phyloP scores from a whole-genome alignment of 2,888 invertebrate genomes.

The Epinotia bilunana region DNA sequence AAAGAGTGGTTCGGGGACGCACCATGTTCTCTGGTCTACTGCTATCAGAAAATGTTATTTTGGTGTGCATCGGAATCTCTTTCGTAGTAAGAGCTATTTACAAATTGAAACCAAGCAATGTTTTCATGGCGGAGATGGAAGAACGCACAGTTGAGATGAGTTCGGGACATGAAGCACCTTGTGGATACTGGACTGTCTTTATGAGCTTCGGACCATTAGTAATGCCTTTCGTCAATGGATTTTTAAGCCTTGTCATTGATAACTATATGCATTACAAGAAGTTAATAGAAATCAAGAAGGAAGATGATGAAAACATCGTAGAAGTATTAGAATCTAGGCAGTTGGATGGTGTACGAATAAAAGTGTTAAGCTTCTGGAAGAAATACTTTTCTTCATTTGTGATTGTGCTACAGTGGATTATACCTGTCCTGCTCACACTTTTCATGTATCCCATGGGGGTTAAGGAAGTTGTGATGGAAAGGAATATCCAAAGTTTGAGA shows the following conservation, averaged over 20 bases:
- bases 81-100: constrained; percentile 66
- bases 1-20: constrained; percentile 62
- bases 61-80: constrained; percentile 72
- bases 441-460: constrained; percentile 73
- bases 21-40: constrained; percentile 64
- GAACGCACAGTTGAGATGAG: constrained; percentile 55
- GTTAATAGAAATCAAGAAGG: constrained; percentile 60
- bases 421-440: constrained; percentile 67
- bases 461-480: constrained; percentile 57
- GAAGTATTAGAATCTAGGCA: constrained; percentile 51
- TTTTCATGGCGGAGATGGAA: constrained; percentile 59
- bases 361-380: constrained; percentile 58
- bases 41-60: constrained; percentile 73
- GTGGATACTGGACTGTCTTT: constrained; percentile 64
- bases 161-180: constrained; percentile 53
- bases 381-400: constrained; percentile 67
- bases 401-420: constrained; percentile 70
- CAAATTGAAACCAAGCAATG: constrained; percentile 59
- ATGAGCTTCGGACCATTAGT: constrained; percentile 73
- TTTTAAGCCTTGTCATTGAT: constrained; percentile 72
- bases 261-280: constrained; percentile 77
- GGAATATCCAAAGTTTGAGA: constrained; percentile 54
- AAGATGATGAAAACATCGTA: constrained; percentile 66
- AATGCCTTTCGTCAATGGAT: constrained; percentile 75
- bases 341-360: constrained; percentile 47